phyloP scores from a whole-genome alignment of 1,140 invertebrate species.

The Halesus radiatus region DNA sequence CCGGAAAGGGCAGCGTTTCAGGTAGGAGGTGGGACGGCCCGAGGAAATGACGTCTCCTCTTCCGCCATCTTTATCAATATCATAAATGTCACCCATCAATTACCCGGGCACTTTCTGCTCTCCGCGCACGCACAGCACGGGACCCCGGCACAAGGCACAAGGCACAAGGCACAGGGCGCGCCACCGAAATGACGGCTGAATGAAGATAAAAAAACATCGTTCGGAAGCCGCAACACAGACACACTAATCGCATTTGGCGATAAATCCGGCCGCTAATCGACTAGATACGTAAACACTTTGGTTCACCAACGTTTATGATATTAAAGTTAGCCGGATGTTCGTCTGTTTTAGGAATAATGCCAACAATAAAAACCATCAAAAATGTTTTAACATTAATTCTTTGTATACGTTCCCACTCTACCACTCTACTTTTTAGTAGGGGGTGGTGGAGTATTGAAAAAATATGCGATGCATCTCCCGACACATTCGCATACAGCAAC shows the following conservation, averaged over 20 bases:
- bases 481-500: slow-evolving; percentile 30
- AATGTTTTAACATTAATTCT: too few relatives aligned
- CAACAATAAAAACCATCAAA: too few relatives aligned
- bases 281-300: slow-evolving; percentile 32
- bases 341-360: too few relatives aligned
- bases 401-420: not conserved
- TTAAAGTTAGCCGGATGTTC: too few relatives aligned
- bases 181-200: slow-evolving; percentile 31
- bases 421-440: not conserved
- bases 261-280: slow-evolving; percentile 46
- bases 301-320: too few relatives aligned
- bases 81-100: slow-evolving; percentile 53
- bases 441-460: not conserved
- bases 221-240: slow-evolving; percentile 48
- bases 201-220: slow-evolving; percentile 44
- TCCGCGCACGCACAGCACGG: slow-evolving; percentile 46
- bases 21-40: slow-evolving; percentile 2
- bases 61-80: slow-evolving; percentile 50
- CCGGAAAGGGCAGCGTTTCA: slow-evolving; percentile 17
- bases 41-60: slow-evolving; percentile 16
- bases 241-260: slow-evolving; percentile 50
- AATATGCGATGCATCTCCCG: slow-evolving; percentile 33
- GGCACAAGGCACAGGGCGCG: slow-evolving; percentile 41
- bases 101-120: slow-evolving; percentile 37
- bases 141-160: not conserved